A percentile compares a stretch with the other conserved stretches of the same genome.
These are phyloP conservation scores for Danaus plexippus DNA, from an alignment of 1,140 invertebrate genomes.

Conservation along the genomic window DNA sequence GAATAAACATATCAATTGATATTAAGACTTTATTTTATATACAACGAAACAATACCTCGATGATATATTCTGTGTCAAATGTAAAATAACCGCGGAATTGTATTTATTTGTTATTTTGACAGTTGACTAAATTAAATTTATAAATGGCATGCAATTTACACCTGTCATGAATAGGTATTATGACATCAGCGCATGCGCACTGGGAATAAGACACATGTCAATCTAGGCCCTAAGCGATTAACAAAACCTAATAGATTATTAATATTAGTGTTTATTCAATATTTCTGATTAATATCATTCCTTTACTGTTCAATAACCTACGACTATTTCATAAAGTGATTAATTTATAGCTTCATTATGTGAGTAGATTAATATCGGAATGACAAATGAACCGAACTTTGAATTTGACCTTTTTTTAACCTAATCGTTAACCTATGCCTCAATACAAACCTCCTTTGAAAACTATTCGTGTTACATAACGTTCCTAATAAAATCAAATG, in stretches of 20 bases:
- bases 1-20: no score
- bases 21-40: no score
- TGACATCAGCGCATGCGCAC: constrained; percentile 11
- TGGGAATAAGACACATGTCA: constrained; percentile 16
- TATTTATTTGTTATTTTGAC: no score
- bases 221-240: constrained; percentile 16
- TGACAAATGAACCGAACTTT: constrained; percentile 11
- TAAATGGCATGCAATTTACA: no score
- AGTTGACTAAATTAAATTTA: constrained; percentile 4
- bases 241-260: constrained; percentile 15
- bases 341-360: constrained; percentile 19
- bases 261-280: constrained; percentile 16
- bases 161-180: no score
- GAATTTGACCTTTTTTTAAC: neutral
- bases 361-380: constrained; percentile 8
- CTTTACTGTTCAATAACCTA: constrained; percentile 14
- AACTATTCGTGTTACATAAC: neutral
- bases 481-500: no score
- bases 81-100: no score
- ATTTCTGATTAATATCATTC: constrained; percentile 20
- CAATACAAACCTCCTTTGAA: neutral
- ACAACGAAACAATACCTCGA: no score
- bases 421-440: neutral
- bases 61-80: no score
- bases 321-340: constrained; percentile 17